These are phyloP conservation scores for Apeira syringaria DNA, from an alignment of 2,888 invertebrate species.

Conservation along the genomic window DNA sequence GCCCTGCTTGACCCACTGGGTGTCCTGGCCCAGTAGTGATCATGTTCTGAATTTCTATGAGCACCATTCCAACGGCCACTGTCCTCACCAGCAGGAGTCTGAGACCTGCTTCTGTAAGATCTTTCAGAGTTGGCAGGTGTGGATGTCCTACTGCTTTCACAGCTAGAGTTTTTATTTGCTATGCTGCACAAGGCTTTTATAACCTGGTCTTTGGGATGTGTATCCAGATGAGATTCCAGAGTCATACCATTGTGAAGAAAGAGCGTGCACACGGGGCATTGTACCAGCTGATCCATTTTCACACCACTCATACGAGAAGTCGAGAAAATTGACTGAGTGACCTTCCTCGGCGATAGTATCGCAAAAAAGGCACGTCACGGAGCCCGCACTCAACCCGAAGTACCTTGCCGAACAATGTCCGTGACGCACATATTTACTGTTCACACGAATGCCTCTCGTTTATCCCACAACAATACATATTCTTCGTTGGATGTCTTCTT, in stretches of 20 bases:
- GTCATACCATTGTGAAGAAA: constrained; percentile 93
- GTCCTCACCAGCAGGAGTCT: constrained; percentile 67
- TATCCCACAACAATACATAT: constrained; percentile 64
- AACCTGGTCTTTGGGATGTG: constrained; percentile 94
- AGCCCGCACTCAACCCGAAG: constrained; percentile 56
- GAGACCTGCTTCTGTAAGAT: constrained; percentile 68
- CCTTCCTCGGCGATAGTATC: constrained; percentile 33
- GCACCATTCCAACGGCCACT: constrained; percentile 56
- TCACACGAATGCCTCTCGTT: constrained; percentile 61
- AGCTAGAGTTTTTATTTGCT: constrained; percentile 69
- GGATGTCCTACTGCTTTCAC: constrained; percentile 62
- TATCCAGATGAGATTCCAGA: constrained; percentile 91
- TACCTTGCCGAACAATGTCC: constrained; percentile 59
- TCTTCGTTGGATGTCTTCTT: constrained; percentile 68
- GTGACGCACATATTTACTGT: constrained; percentile 73
- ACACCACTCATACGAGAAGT: constrained; percentile 28
- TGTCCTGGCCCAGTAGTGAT: constrained; percentile 69
- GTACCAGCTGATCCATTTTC: constrained; percentile 77
- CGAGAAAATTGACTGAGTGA: constrained; percentile 2
- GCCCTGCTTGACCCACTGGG: constrained; percentile 57
- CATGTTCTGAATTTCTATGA: constrained; percentile 59
- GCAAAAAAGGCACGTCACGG: constrained; percentile 47
- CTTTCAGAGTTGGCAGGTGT: constrained; percentile 68
- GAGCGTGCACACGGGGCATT: constrained; percentile 93
- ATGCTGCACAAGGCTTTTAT: constrained; percentile 88